Percentiles rank a stretch among this genome's conserved stretches.
Conservation (phyloP, 2,888 invertebrate genomes). For the Chrysolina oricalcia region DNA sequence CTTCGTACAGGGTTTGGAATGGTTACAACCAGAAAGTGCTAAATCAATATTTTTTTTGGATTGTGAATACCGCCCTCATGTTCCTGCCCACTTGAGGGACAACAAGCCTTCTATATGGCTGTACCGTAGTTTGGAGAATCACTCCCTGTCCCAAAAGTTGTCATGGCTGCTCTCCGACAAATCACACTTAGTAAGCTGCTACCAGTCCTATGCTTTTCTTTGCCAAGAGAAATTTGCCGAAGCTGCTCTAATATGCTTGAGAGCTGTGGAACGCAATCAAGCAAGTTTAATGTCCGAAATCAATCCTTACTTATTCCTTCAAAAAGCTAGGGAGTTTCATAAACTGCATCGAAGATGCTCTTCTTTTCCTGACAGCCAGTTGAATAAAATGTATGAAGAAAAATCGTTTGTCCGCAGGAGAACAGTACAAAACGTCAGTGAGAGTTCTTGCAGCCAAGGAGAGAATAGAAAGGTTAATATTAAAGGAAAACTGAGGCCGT, state of each 20-base stretch:
- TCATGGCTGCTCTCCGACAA: slow-evolving; percentile 78
- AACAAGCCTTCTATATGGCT: slow-evolving; percentile 75
- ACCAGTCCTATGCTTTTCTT: slow-evolving; percentile 76
- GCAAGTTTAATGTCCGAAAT: slow-evolving; percentile 78
- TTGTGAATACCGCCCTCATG: slow-evolving; percentile 68
- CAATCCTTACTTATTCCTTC: slow-evolving; percentile 73
- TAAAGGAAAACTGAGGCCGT: slow-evolving; percentile 68
- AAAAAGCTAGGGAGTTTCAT: slow-evolving; percentile 66
- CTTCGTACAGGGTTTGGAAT: slow-evolving; percentile 77
- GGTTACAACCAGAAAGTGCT: slow-evolving; percentile 75
- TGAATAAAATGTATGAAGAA: slow-evolving; percentile 60
- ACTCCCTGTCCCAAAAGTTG: slow-evolving; percentile 75
- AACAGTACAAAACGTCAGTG: slow-evolving; percentile 45
- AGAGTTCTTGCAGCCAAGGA: slow-evolving; percentile 32
- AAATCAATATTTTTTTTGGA: slow-evolving; percentile 72
- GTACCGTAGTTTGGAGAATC: slow-evolving; percentile 74
- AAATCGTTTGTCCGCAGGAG: slow-evolving; percentile 32
- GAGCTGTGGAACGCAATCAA: slow-evolving; percentile 79
- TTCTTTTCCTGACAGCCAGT: slow-evolving; percentile 73
- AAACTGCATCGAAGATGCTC: slow-evolving; percentile 75
- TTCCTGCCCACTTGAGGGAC: slow-evolving; percentile 71
- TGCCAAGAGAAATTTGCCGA: slow-evolving; percentile 77
- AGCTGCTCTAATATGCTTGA: slow-evolving; percentile 77
- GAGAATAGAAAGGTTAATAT: slow-evolving; percentile 43
- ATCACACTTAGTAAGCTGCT: slow-evolving; percentile 76